These are phyloP conservation scores for Galeopsomyia nigrocyanea DNA, from an alignment of 2,888 invertebrate genomes.

Conservation along the genomic window DNA sequence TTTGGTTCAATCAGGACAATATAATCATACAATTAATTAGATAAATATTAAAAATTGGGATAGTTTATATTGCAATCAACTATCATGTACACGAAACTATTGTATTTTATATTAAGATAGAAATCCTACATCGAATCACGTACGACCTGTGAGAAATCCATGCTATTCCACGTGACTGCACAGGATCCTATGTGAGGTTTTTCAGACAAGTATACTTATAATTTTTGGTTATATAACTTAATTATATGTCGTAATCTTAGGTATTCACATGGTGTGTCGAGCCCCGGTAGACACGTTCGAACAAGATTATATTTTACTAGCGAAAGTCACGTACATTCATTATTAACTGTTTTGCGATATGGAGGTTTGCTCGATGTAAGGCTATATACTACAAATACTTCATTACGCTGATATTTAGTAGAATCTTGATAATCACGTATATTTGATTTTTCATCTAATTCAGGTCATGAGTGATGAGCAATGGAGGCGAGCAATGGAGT, in stretches of 20 bases:
- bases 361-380: slow-evolving; percentile 90
- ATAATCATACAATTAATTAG: too few relatives aligned
- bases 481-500: slow-evolving; percentile 99
- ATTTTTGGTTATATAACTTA: not conserved
- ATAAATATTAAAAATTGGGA: too few relatives aligned
- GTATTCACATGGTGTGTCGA: slow-evolving; percentile 97
- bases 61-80: too few relatives aligned
- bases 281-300: slow-evolving; percentile 97
- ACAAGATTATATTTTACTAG: slow-evolving; percentile 99
- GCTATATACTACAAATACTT: slow-evolving; percentile 44
- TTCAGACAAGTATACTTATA: not conserved
- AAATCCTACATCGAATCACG: too few relatives aligned
- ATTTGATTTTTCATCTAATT: not conserved
- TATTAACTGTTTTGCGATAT: slow-evolving; percentile 94
- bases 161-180: too few relatives aligned
- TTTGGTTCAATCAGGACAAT: too few relatives aligned
- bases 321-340: slow-evolving; percentile 98
- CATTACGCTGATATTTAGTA: not conserved
- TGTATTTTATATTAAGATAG: too few relatives aligned
- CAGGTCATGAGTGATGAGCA: slow-evolving; percentile 91
- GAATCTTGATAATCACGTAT: not conserved
- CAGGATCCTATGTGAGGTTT: too few relatives aligned
- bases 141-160: too few relatives aligned
- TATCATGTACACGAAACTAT: too few relatives aligned
- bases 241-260: slow-evolving; percentile 65